Evolutionary conservation across 2,113 vertebrate species (phyloP).

Genomic region (Ammodytes marinus): DNA sequence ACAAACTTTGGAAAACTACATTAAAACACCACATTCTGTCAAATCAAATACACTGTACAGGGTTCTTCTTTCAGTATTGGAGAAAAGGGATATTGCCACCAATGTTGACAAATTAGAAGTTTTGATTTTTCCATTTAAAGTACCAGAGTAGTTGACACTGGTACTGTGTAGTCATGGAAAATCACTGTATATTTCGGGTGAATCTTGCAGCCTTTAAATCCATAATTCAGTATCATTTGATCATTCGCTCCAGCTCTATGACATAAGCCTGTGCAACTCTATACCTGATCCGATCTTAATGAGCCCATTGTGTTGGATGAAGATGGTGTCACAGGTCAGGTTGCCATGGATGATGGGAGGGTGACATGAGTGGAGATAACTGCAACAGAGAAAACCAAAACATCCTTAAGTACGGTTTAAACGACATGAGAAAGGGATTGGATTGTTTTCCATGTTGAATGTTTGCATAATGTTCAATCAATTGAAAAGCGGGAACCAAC

Average conservation of each 20-base stretch:
- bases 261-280: conserved; percentile 15
- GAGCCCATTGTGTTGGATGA: conserved; percentile 98
- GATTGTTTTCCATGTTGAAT: not conserved
- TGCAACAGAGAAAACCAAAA: conserved; percentile 22
- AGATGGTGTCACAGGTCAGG: conserved; percentile 98
- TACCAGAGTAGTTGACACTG: not conserved
- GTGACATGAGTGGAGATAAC: conserved; percentile 87
- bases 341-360: conserved; percentile 82
- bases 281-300: conserved; percentile 99
- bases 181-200: not conserved
- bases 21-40: not conserved
- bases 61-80: not conserved
- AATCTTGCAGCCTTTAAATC: conserved; percentile 12
- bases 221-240: conserved; percentile 42
- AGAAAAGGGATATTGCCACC: not conserved
- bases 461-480: not conserved
- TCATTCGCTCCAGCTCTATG: not conserved
- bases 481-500: conserved; percentile 77
- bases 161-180: not conserved
- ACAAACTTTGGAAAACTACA: conserved; percentile 8
- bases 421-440: not conserved
- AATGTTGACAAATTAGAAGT: not conserved
- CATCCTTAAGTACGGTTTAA: conserved; percentile 18
- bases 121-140: not conserved
- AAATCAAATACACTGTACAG: not conserved